phyloP scores from a whole-genome alignment of 2,888 invertebrate genomes.

The Stramonita haemastoma region DNA sequence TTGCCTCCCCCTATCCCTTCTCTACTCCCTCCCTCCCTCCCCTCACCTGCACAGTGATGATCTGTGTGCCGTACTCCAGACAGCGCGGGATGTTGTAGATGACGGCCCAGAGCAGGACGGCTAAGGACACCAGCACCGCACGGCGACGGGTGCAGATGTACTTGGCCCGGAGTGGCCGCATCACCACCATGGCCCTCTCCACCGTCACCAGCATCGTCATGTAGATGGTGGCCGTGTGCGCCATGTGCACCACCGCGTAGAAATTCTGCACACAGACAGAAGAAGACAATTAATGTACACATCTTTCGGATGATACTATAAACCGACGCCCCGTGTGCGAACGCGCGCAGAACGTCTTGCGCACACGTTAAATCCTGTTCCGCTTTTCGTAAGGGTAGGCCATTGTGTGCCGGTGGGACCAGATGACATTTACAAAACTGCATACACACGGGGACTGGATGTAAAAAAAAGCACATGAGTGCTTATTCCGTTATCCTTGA shows the following conservation, averaged over 20 bases:
- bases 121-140: conserved; percentile 45
- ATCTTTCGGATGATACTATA: too few relatives aligned
- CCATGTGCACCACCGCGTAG: conserved; percentile 43
- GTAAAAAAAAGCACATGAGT: too few relatives aligned
- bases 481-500: too few relatives aligned
- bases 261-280: conserved; percentile 30
- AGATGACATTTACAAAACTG: too few relatives aligned
- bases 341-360: too few relatives aligned
- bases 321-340: too few relatives aligned
- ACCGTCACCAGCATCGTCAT: conserved; percentile 47
- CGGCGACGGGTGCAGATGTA: conserved; percentile 48
- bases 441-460: too few relatives aligned
- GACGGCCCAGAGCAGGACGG: conserved; percentile 46
- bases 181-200: conserved; percentile 48
- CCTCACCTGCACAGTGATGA: conserved; percentile 14
- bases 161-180: conserved; percentile 46
- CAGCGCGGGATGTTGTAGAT: conserved; percentile 50
- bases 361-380: too few relatives aligned
- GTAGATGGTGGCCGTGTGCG: conserved; percentile 50
- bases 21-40: neutral
- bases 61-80: conserved; percentile 40
- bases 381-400: too few relatives aligned
- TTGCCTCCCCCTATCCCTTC: neutral
- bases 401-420: too few relatives aligned
- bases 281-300: neutral